Evolutionary conservation across 2,113 vertebrate species (phyloP).

Genomic region (Antechinus flavipes): DNA sequence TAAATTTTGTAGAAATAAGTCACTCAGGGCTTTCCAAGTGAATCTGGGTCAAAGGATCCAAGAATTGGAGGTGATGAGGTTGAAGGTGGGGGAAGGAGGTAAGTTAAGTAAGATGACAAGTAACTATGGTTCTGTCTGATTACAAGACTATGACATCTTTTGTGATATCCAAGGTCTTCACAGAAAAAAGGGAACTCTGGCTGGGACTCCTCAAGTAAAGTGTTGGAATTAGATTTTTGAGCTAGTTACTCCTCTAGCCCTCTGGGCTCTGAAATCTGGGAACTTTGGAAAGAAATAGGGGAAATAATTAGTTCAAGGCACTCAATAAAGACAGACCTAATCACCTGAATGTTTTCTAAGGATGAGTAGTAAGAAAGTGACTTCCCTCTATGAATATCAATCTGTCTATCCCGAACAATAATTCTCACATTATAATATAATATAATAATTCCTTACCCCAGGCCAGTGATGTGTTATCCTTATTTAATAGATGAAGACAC

Average conservation of each 20-base stretch:
- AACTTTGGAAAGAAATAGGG: constrained; percentile 48
- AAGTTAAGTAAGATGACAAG: constrained; percentile 4
- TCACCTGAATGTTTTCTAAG: background rate
- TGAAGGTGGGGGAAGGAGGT: background rate
- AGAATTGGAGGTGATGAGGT: constrained; percentile 21
- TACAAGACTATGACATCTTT: background rate
- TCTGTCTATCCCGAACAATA: background rate
- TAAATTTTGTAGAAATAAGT: constrained; percentile 62
- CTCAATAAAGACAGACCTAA: accelerated
- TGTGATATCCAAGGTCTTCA: constrained; percentile 1
- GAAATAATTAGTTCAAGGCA: background rate
- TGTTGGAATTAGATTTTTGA: constrained; percentile 60
- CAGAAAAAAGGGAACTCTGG: constrained; percentile 26
- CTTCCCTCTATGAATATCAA: background rate
- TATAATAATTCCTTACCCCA: background rate
- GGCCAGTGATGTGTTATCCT: background rate
- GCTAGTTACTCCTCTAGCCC: constrained; percentile 9
- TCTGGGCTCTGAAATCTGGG: constrained; percentile 64
- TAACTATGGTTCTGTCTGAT: constrained; percentile 22
- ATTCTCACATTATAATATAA: no score
- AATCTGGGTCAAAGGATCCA: background rate
- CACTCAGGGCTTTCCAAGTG: constrained; percentile 31
- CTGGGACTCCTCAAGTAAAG: background rate
- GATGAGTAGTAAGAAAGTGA: accelerated
- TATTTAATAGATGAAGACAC: background rate